These are phyloP conservation scores for Scylla paramamosain DNA, from an alignment of 1,140 invertebrate genomes.

Conservation along the genomic window DNA sequence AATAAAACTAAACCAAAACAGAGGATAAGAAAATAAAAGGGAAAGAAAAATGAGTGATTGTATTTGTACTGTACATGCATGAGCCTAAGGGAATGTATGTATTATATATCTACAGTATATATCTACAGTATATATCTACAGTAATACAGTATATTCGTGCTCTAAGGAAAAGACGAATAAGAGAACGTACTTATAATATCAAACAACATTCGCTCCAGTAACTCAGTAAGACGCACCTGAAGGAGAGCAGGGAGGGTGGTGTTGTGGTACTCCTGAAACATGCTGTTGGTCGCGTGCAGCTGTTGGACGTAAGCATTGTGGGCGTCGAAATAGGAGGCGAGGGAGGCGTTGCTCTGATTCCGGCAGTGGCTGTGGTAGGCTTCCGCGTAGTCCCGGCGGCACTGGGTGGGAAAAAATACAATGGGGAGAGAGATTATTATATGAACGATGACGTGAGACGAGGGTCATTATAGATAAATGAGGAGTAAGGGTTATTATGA, in stretches of 20 bases:
- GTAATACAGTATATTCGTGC: too few species aligned
- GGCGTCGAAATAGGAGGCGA: constrained; percentile 91
- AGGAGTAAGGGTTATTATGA: too few species aligned
- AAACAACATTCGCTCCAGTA: too few species aligned
- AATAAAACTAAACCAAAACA: too few species aligned
- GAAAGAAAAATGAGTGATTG: too few species aligned
- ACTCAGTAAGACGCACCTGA: constrained; percentile 83
- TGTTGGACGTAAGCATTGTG: constrained; percentile 97
- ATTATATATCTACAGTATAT: too few species aligned
- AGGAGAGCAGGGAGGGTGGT: constrained; percentile 89
- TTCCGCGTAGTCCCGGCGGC: constrained; percentile 91
- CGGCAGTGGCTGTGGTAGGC: constrained; percentile 87
- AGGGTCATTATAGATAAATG: neutral
- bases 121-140: too few species aligned
- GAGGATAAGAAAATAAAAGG: too few species aligned
- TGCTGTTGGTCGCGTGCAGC: constrained; percentile 94
- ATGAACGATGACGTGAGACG: neutral
- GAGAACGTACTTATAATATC: neutral
- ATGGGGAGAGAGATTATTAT: constrained; percentile 5
- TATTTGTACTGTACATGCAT: too few species aligned
- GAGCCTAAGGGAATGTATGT: too few species aligned
- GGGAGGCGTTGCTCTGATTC: constrained; percentile 84
- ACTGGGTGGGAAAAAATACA: constrained; percentile 82
- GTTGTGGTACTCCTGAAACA: constrained; percentile 87
- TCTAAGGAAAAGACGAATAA: neutral